Evolutionary conservation across 2,797 vertebrate genomes (phyloP).

Genomic region (Cuculus canorus): DNA sequence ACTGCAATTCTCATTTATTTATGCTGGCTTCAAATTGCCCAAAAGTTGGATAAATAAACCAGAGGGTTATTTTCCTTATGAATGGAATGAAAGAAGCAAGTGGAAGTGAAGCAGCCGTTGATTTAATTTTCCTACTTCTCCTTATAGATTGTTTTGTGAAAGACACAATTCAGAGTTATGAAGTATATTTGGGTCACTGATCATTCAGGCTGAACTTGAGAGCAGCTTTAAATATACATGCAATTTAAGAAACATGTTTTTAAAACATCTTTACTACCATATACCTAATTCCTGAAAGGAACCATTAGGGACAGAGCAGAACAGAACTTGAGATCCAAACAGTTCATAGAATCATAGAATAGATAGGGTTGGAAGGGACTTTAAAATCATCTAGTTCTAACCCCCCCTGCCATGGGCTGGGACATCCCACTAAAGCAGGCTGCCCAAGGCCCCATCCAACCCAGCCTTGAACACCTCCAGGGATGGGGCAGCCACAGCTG

Average conservation of each 20-base stretch:
- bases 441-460: too few species aligned
- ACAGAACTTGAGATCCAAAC: neutral
- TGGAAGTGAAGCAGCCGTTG: neutral
- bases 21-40: neutral
- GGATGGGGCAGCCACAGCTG: too few species aligned
- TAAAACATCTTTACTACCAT: neutral
- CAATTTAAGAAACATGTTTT: constrained; percentile 19
- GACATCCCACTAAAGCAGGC: too few species aligned
- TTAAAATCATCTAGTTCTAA: too few species aligned
- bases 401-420: too few species aligned
- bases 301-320: neutral
- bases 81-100: constrained; percentile 21
- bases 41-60: neutral
- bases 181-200: neutral
- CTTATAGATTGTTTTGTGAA: neutral
- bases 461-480: too few species aligned
- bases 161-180: neutral
- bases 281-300: neutral
- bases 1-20: neutral
- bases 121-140: constrained; percentile 17
- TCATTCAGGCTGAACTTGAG: constrained; percentile 8
- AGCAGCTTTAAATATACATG: neutral
- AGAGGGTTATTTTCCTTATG: constrained; percentile 5
- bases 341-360: too few species aligned
- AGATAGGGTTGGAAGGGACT: too few species aligned